Evolutionary conservation across 2,113 vertebrate genomes (phyloP), one percentile per base, ranked within the genome.

Genomic region (Corydoras maculifer): DNA sequence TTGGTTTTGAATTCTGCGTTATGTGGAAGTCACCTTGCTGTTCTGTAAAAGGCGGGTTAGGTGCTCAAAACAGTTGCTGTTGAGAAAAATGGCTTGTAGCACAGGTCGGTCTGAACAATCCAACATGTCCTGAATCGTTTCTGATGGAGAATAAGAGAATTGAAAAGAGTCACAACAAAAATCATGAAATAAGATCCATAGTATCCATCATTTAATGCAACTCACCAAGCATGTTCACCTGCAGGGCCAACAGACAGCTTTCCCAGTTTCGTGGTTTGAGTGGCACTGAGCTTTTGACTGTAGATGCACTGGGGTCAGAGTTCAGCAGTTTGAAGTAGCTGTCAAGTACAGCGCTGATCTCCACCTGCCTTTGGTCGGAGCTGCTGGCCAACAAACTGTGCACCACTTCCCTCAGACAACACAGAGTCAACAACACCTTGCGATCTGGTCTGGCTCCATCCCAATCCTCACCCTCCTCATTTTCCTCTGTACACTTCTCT

Each of bases 61-160:
- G 85, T 99, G 97, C 84, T 98, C 95, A 79, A 99, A 98, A 80
- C 96, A 99, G 87, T 99, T 98, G 75, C 97, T 99, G 79, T 97
- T 99, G 82, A 98, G 93, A 86, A 98, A 99, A 90, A 97, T 94
- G 71, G 97, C 95, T 87, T 99, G 97, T 63, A 99, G 89, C 72
- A 98, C 96, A 14, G 97, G 96, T 64, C 93, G 90, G 80, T 98
- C 97, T n/a, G 90, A 89, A 77, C 95, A 98, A 84, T 95, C 91
- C 84, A 99, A 91, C 95, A 98, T 99, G 81, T 94, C 92, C 82
- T 94, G 94, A 88, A 98, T 94, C 69, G 94, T 94, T 86, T 95
- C 97, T 99, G 83, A 65, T 8, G 71, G 18, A 0, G 49, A 5
- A 62, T 8, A 55, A 4, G 14, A n/a, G 57, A 2, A 60, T 25